Evolutionary conservation across 1,140 invertebrate genomes (phyloP).

Genomic region (Sycobia sp.): DNA sequence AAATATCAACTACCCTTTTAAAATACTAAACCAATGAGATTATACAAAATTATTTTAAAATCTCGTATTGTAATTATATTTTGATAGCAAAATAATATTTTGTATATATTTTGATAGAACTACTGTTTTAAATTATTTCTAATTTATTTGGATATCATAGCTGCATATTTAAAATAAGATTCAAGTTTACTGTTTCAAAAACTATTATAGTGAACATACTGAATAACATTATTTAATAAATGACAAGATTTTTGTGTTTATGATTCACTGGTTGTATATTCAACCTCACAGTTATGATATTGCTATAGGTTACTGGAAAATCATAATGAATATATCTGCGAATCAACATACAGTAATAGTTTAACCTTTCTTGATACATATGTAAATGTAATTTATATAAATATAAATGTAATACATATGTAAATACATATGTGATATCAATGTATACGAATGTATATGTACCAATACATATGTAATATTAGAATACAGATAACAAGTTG

Average conservation of each 20-base stretch:
- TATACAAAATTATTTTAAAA: constrained; percentile 14
- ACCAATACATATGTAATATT: constrained; percentile 31
- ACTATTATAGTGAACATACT: constrained; percentile 16
- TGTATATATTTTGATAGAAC: no score
- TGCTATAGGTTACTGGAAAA: constrained; percentile 38
- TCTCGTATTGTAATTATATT: background rate
- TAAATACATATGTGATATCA: constrained; percentile 28
- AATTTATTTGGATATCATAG: background rate
- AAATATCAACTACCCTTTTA: no score
- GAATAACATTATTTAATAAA: background rate
- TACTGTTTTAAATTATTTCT: no score
- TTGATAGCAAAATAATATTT: constrained; percentile 11
- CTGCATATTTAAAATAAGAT: background rate
- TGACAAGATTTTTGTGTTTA: constrained; percentile 19
- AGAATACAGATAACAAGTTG: background rate
- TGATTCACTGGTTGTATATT: constrained; percentile 40
- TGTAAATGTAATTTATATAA: constrained; percentile 9
- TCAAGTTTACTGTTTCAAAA: constrained; percentile 7
- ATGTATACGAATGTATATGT: constrained; percentile 2
- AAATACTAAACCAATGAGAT: no score
- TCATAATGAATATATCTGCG: constrained; percentile 9
- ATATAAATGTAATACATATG: constrained; percentile 20
- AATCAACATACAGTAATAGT: constrained; percentile 29
- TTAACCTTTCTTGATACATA: constrained; percentile 24
- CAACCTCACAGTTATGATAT: constrained; percentile 44